Evolutionary conservation across 2,888 invertebrate species (phyloP).

Genomic region (Campoplex nolae): DNA sequence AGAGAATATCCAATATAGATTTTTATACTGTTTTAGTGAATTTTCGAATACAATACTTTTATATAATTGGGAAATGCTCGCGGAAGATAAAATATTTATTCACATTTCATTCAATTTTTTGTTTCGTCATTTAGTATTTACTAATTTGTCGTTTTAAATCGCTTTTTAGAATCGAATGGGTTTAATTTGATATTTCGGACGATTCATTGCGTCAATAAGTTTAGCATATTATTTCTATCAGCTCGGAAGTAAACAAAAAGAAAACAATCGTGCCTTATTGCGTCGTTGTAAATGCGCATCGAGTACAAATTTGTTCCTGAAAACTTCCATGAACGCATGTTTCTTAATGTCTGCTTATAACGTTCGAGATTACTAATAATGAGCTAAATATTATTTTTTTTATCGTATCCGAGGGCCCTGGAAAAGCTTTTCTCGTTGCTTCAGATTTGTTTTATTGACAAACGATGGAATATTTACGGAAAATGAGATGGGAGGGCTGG

Average conservation of each 20-base stretch:
- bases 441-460: background rate
- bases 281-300: background rate
- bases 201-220: background rate
- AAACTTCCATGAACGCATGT: slow-evolving; percentile 33
- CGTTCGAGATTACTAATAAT: background rate
- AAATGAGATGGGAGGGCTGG: background rate
- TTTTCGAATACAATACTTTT: background rate
- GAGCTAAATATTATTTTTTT: slow-evolving; percentile 14
- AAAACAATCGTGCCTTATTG: slow-evolving; percentile 45
- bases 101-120: background rate
- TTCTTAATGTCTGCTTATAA: background rate
- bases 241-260: slow-evolving; percentile 8
- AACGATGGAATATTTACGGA: background rate
- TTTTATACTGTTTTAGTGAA: background rate
- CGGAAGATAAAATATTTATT: background rate
- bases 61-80: background rate
- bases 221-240: background rate
- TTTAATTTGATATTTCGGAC: background rate
- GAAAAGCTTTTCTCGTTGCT: background rate
- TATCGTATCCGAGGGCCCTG: background rate
- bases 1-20: background rate
- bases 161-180: background rate
- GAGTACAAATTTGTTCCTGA: slow-evolving; percentile 20
- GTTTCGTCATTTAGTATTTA: background rate
- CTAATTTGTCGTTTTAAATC: background rate